These are phyloP conservation scores for Toxotes lorentzi DNA, from an alignment of 2,797 vertebrate species.

Conservation along the genomic window DNA sequence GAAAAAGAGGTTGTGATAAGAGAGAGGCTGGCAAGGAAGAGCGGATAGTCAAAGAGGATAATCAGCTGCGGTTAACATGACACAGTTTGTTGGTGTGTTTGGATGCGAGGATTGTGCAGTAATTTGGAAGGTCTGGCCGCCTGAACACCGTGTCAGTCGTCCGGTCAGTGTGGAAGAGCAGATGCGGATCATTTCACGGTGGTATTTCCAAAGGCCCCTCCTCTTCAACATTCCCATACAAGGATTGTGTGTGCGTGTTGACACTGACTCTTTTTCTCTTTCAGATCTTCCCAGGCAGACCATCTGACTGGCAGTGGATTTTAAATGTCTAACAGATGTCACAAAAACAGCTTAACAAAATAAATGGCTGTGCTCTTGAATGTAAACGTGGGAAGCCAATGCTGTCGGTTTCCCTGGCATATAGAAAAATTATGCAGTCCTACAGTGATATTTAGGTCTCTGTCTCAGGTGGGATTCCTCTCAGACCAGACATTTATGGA, in stretches of 20 bases:
- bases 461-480: slow-evolving; percentile 35
- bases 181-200: slow-evolving; percentile 40
- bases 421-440: background rate
- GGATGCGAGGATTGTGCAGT: background rate
- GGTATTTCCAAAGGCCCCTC: slow-evolving; percentile 10
- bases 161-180: background rate
- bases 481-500: background rate
- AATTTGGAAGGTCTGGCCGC: background rate
- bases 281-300: slow-evolving; percentile 54
- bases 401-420: slow-evolving; percentile 9
- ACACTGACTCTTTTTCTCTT: slow-evolving; percentile 61
- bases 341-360: slow-evolving; percentile 41
- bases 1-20: background rate
- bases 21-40: background rate
- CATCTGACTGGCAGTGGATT: slow-evolving; percentile 35
- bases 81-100: slow-evolving; percentile 15
- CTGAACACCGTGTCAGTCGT: background rate
- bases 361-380: slow-evolving; percentile 54
- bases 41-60: background rate
- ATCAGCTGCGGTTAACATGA: slow-evolving; percentile 6
- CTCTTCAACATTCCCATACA: slow-evolving; percentile 8
- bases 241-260: slow-evolving; percentile 24
- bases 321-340: slow-evolving; percentile 67
- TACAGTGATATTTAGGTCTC: slow-evolving; percentile 14
- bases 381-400: slow-evolving; percentile 49